Evolutionary conservation across 2,888 invertebrate species (phyloP).

Genomic region (Tridacna gigas): DNA sequence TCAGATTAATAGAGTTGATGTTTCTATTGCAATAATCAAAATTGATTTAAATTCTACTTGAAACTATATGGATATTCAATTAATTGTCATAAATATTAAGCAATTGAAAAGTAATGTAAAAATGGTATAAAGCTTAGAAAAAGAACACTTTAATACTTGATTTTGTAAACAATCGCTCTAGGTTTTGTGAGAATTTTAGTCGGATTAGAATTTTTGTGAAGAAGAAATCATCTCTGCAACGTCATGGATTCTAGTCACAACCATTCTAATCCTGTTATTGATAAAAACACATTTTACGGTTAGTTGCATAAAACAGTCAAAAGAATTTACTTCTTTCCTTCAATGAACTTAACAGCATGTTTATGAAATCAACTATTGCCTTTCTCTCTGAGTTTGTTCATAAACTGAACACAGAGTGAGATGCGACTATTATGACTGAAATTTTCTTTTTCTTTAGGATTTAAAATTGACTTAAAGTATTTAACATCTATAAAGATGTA

Average conservation of each 20-base stretch:
- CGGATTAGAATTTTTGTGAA: not conserved
- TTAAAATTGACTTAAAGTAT: not conserved
- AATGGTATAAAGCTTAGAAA: not conserved
- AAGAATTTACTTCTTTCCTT: no score
- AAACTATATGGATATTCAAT: conserved; percentile 4
- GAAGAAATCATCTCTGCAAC: not conserved
- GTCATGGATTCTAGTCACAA: not conserved
- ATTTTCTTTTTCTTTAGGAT: conserved; percentile 4
- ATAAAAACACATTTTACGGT: not conserved
- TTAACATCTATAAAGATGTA: not conserved
- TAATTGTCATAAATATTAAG: not conserved
- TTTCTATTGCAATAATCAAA: not conserved
- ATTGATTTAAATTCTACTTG: not conserved
- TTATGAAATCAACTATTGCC: no score
- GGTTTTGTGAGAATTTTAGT: not conserved
- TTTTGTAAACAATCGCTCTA: conserved; percentile 17
- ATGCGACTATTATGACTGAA: not conserved
- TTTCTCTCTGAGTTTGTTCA: not conserved
- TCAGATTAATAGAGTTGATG: not conserved
- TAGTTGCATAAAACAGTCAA: no score
- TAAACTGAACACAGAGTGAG: not conserved
- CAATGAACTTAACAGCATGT: no score
- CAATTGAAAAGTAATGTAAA: not conserved
- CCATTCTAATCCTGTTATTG: conserved; percentile 15
- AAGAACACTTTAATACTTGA: not conserved